Evolutionary conservation across 2,888 invertebrate genomes (phyloP).

Genomic region (Liopterus haemorrhoidalis): DNA sequence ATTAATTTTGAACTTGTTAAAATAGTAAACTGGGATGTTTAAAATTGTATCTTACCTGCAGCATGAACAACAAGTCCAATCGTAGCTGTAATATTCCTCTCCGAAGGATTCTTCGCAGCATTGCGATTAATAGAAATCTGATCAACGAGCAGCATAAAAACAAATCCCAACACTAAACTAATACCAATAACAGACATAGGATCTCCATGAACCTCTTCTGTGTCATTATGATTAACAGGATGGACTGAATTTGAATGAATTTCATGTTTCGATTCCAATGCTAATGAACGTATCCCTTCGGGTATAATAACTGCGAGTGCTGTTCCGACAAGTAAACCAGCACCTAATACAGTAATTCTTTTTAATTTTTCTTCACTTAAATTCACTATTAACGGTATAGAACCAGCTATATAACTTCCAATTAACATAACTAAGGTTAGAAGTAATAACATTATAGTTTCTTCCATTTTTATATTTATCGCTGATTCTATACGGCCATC

Average conservation of each 20-base stretch:
- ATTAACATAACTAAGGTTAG: constrained; percentile 89
- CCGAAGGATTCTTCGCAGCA: constrained; percentile 56
- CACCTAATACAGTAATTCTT: constrained; percentile 90
- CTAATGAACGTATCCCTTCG: constrained; percentile 87
- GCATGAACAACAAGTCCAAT: constrained; percentile 97
- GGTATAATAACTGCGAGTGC: constrained; percentile 97
- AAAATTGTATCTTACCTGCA: constrained; percentile 58
- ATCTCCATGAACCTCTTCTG: constrained; percentile 48
- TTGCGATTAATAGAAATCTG: constrained; percentile 53
- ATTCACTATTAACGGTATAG: constrained; percentile 87
- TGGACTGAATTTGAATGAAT: constrained; percentile 22
- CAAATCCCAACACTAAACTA: constrained; percentile 89
- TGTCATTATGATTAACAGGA: constrained; percentile 40
- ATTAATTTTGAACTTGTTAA: constrained; percentile 3
- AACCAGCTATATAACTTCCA: constrained; percentile 92
- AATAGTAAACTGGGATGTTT: neutral
- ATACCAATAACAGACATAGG: constrained; percentile 82
- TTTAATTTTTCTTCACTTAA: constrained; percentile 96
- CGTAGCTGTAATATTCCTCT: constrained; percentile 86
- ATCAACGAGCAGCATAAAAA: constrained; percentile 96
- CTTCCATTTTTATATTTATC: constrained; percentile 83
- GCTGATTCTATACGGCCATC: too few species aligned
- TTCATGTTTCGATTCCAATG: constrained; percentile 42
- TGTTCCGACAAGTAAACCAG: constrained; percentile 94
- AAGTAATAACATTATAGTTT: constrained; percentile 73